phyloP scores from a whole-genome alignment of 2,797 vertebrate genomes.

The Bryconaethiops microstoma region DNA sequence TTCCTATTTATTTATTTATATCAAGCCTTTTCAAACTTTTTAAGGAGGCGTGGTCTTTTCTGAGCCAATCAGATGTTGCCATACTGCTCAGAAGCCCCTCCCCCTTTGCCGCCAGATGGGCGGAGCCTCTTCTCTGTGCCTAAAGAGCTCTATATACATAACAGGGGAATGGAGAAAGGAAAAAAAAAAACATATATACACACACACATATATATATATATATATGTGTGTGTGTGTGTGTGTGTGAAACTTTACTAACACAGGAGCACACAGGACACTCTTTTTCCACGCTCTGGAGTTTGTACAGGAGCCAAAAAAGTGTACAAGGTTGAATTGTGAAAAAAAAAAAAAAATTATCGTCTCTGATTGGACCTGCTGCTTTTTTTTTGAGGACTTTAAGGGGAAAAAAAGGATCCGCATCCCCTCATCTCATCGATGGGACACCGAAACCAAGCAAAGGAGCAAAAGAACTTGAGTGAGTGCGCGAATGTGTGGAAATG shows the following conservation, averaged over 20 bases:
- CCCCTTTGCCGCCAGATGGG: constrained; percentile 27
- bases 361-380: constrained; percentile 47
- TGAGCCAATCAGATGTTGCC: constrained; percentile 54
- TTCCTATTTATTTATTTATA: constrained; percentile 29
- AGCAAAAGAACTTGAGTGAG: not conserved
- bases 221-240: too few species aligned
- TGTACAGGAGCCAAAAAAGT: not conserved
- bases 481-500: not conserved
- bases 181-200: too few species aligned
- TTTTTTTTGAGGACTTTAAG: constrained; percentile 33
- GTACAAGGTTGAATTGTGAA: not conserved
- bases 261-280: constrained; percentile 34
- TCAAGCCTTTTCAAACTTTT: constrained; percentile 50
- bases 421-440: constrained; percentile 39
- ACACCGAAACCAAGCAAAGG: not conserved
- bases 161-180: constrained; percentile 25
- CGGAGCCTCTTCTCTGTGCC: constrained; percentile 56
- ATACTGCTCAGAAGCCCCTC: constrained; percentile 54
- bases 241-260: constrained; percentile 21
- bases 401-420: constrained; percentile 21
- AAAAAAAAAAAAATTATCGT: not conserved
- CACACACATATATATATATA: too few species aligned
- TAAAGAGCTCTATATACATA: constrained; percentile 56
- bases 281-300: constrained; percentile 29
- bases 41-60: constrained; percentile 49